phyloP scores from a whole-genome alignment of 2,888 invertebrate species.

The Meloe dianella region DNA sequence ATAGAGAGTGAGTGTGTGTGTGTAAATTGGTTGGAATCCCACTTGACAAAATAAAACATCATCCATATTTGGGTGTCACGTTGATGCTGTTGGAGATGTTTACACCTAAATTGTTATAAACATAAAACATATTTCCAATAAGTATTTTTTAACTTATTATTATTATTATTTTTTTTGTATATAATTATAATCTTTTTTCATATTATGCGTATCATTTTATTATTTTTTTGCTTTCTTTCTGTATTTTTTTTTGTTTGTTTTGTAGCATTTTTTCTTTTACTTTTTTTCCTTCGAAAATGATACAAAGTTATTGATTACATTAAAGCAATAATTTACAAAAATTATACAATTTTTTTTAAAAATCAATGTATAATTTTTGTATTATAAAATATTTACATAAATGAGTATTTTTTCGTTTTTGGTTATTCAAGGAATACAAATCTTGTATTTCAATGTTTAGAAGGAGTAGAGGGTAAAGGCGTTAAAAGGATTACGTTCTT shows the following conservation, averaged over 20 bases:
- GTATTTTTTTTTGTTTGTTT: constrained; percentile 12
- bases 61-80: constrained; percentile 13
- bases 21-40: constrained; percentile 21
- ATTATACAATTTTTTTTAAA: constrained; percentile 20
- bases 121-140: constrained; percentile 46
- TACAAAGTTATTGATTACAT: constrained; percentile 25
- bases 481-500: constrained; percentile 24
- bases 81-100: constrained; percentile 38
- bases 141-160: constrained; percentile 42
- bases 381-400: constrained; percentile 26
- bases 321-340: constrained; percentile 24
- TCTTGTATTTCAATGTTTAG: constrained; percentile 12
- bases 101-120: constrained; percentile 51
- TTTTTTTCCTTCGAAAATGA: constrained; percentile 17
- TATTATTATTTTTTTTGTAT: constrained; percentile 27
- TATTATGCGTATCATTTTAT: constrained; percentile 25
- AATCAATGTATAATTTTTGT: constrained; percentile 28
- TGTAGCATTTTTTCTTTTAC: constrained; percentile 16
- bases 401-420: neutral
- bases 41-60: constrained; percentile 13
- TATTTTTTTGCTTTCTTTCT: constrained; percentile 12
- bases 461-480: no score
- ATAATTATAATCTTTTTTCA: constrained; percentile 14
- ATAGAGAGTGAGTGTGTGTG: neutral
- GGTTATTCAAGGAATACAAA: constrained; percentile 20